Evolutionary conservation across 2,888 invertebrate species (phyloP), one percentile per base, ranked within the genome.

Genomic region (Zeuzera pyrina): DNA sequence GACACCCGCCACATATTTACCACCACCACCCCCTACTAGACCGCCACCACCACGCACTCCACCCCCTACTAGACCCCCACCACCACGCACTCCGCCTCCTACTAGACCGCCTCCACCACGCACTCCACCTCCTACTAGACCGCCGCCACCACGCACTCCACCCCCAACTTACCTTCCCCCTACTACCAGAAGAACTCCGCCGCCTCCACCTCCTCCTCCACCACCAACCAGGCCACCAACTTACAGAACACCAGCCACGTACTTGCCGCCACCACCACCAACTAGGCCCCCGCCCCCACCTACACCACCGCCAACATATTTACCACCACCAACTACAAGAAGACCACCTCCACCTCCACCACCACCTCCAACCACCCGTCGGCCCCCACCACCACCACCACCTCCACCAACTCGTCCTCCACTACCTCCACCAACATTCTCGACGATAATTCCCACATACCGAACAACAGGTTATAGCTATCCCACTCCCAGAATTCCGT

Each of bases 391-490:
- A 15, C 33, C 39, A 34, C 33, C 35, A 12, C 36, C 42, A n/a
- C 38, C 41, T 4, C 43, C 41, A 3, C 29, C 29, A 12, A 25
- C 29, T 6, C 26, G 19, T 26, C 27, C 21, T 15, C 29, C 31
- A 7, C 39, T 37, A 13, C 43, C 47, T 2, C 47, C 47, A n/a
- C 43, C 48, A 3, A 38, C 41, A 28, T 39, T 29, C 23, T 30
- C 38, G 15, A 48, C 49, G 1, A 37, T 38, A 3, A 12, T 39
- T n/a, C 40, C 47, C 7, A 25, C 41, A 24, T 38, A 40, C 24
- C n/a, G n/a, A n/a, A 52, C 52, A 0, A 55, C 52, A 3, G 54
- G 54, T 1, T 55, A 54, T 24, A 42, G 34, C 2, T 54, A 54
- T 31, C 51, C 43, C 0, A 34, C 41, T 1, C 49, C 49, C 1